phyloP scores from a whole-genome alignment of 2,888 invertebrate genomes.

The Abrostola triplasia region DNA sequence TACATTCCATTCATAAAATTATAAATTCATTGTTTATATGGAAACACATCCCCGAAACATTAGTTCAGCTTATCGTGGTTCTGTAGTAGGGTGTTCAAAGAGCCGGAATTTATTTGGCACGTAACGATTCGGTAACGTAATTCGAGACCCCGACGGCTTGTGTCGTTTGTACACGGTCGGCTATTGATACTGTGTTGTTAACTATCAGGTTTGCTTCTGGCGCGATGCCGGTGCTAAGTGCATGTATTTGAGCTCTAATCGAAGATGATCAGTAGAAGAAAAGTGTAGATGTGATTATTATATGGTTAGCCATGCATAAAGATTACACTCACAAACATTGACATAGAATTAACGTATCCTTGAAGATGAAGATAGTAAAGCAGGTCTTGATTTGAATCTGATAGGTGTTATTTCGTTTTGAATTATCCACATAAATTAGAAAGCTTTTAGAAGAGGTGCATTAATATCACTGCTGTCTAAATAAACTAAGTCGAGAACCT shows the following conservation, averaged over 20 bases:
- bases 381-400: no score
- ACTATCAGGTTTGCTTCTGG: constrained; percentile 13
- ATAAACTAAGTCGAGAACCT: background rate
- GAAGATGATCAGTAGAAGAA: no score
- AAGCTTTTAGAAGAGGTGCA: no score
- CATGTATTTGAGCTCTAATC: background rate
- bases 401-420: no score
- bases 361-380: no score
- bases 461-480: no score
- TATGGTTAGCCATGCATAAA: no score
- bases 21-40: constrained; percentile 1
- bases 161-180: constrained; percentile 43
- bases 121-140: constrained; percentile 59
- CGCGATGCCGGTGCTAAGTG: background rate
- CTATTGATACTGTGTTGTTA: constrained; percentile 30
- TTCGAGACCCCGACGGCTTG: constrained; percentile 49
- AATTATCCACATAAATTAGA: no score
- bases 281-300: no score
- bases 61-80: constrained; percentile 20
- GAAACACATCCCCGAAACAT: constrained; percentile 14
- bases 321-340: no score
- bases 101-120: constrained; percentile 56
- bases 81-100: constrained; percentile 50
- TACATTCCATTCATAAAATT: background rate
- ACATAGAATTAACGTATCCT: no score